Base-by-base conservation (phyloP, 2,113 vertebrate species). In the Platichthys stellatus region DNA sequence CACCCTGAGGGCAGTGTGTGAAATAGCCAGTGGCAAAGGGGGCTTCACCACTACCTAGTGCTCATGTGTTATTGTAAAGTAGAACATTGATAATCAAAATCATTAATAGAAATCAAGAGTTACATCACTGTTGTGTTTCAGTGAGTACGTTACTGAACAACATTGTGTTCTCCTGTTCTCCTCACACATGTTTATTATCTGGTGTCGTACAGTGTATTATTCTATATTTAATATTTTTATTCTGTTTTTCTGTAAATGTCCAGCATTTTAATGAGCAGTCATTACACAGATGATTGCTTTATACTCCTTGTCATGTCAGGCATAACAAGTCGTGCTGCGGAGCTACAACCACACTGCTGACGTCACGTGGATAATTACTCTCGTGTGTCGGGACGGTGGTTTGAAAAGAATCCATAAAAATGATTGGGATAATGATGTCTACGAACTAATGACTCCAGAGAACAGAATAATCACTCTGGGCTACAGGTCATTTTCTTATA, bases 391-490 rank as follows among this genome's bases (percentile, higher is more conserved):
- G 24, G n/a, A 63, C 58, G 74, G 45, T 24, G 81, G 79, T 69
- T 81, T 76, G 35, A 45, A 83, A 85, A 87, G 69, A 2, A 74
- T 84, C 15, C 43, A 59, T 65, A 63, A 84, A 60, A 73, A 69
- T 71, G 73, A 87, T 85, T 56, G 28, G n/a, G 35, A 40, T 69
- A 64, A 83, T 76, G 65, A 69, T 83, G 83, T 83, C 61, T 75
- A 15, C 72, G 61, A 45, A 62, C 10, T 24, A 61, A 75, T 69
- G 23, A 69, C n/a, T 68, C 24, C 5, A 51, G 64, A 78, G 45
- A 76, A 43, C 70, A 69, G 24, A 71, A 20, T 1, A 65, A 56
- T 31, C 54, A 35, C 15, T 12, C 35, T 77, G 59, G 63, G 72
- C 60, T 45, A 78, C 68, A 63, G 84, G 20, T 69, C 71, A 76